Base-by-base conservation (phyloP, 1,140 invertebrate genomes). In the Brachystomella parvula region DNA sequence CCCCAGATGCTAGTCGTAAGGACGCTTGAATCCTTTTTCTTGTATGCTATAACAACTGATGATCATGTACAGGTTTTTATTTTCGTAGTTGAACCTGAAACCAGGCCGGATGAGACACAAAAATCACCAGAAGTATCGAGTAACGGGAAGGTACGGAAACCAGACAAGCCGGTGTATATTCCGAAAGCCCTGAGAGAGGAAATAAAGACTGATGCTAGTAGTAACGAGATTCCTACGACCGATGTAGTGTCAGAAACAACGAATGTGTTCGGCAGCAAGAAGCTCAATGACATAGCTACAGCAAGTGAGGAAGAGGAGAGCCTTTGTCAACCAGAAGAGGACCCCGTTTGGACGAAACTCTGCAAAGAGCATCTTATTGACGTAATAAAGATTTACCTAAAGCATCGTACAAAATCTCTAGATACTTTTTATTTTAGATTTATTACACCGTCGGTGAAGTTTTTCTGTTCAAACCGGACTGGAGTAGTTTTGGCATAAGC, bases 381-480 rank as follows among this genome's bases (percentile, higher is more conserved):
- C 39, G 62, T 49, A 21, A 62, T 15, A 49, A 35, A n/a, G 19
- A 33, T 59, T 24, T 29, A 30, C 21, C 21, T 59, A 17, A 28
- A 26, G 24, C 30, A 12, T 62, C 15, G 9, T 26, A 39, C 35
- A 9, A 39, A 6, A 19, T 9, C 35, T 6, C 35, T 19, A 39
- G 6, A 9, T 39, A 19, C 6, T 28, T 28, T 12, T 56, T 56
- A 28, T 47, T 24, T 12, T 24, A 63, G 62, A 49, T 63, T 39
- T 53, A 53, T 53, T 3, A 29, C 26, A 49, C 49, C 6, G 19
- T 63, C 3, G 62, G 62, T 19, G 30, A 28, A 28, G 62, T 63
- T 21, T 35, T 47, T 21, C 21, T 65, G 19, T 21, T 58, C 12
- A 65, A 65, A 21, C 47, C 63, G 6, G 29, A 57, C n/a, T 58